These are phyloP conservation scores for Actinostola sp. DNA, from an alignment of 92 coral and sea anemone genomes.

Conservation along the genomic window DNA sequence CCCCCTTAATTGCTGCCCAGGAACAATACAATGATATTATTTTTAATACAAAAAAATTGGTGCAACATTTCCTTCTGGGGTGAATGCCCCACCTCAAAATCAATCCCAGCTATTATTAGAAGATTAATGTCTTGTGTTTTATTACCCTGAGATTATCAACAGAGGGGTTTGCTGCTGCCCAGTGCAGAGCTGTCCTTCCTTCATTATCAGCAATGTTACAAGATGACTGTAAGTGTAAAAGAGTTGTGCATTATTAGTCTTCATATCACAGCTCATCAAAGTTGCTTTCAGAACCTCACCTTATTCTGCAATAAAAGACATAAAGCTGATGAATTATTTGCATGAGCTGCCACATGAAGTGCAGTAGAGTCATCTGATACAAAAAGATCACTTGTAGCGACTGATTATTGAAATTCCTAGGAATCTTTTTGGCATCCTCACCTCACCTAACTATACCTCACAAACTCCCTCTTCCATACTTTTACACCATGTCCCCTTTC, in stretches of 20 bases:
- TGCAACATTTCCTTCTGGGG: too few relatives aligned
- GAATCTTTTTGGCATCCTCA: too few relatives aligned
- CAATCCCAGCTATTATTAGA: too few relatives aligned
- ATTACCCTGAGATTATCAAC: slow-evolving; percentile 80
- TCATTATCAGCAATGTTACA: slow-evolving; percentile 72
- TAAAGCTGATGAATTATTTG: slow-evolving; percentile 60
- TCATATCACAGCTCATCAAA: not conserved
- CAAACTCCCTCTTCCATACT: too few relatives aligned
- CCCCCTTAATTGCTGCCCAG: too few relatives aligned
- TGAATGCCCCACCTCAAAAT: too few relatives aligned
- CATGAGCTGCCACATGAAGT: slow-evolving; percentile 86
- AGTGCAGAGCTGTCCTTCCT: slow-evolving; percentile 88
- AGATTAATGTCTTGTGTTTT: not conserved
- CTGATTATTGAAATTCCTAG: too few relatives aligned
- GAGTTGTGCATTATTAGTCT: too few relatives aligned
- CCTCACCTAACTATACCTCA: too few relatives aligned
- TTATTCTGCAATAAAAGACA: slow-evolving; percentile 65
- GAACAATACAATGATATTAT: too few relatives aligned
- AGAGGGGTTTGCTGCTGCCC: slow-evolving; percentile 87
- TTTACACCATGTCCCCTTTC: too few relatives aligned
- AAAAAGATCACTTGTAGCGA: not conserved
- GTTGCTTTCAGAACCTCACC: slow-evolving; percentile 36
- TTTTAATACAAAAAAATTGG: too few relatives aligned
- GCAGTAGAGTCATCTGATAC: slow-evolving; percentile 77
- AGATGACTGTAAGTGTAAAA: slow-evolving; percentile 54